These are phyloP conservation scores for Mystacides longicornis DNA, from an alignment of 2,888 invertebrate genomes.

Conservation along the genomic window DNA sequence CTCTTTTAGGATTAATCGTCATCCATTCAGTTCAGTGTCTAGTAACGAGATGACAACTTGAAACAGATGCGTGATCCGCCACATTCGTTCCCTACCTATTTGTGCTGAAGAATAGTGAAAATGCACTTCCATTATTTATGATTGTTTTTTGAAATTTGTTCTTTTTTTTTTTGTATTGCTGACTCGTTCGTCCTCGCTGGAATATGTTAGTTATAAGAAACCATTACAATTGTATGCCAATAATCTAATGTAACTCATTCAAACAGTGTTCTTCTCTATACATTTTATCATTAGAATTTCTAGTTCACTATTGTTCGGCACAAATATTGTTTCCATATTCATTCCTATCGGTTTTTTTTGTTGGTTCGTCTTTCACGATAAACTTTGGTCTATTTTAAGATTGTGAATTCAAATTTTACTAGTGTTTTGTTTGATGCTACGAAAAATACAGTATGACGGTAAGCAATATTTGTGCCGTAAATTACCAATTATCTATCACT, in stretches of 20 bases:
- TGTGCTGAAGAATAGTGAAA: constrained; percentile 54
- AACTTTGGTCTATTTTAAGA: neutral
- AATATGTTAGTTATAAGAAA: neutral
- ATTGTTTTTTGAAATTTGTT: no score
- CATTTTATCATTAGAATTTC: neutral
- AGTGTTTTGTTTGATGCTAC: neutral
- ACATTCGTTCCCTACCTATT: neutral
- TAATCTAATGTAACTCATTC: neutral
- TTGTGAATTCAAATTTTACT: neutral
- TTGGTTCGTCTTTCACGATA: no score
- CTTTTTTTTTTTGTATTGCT: neutral
- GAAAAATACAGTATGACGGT: constrained; percentile 30
- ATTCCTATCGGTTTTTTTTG: constrained; percentile 1
- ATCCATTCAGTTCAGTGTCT: no score
- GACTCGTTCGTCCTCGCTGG: neutral
- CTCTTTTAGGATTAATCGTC: no score
- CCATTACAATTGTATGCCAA: neutral
- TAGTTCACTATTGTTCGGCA: constrained; percentile 81
- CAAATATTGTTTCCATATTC: constrained; percentile 39
- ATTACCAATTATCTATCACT: no score
- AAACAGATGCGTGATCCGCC: neutral
- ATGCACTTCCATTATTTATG: constrained; percentile 48
- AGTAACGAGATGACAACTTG: neutral
- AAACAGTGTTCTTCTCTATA: neutral
- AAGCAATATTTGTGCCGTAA: constrained; percentile 48